phyloP scores from a whole-genome alignment of 2,888 invertebrate species.

The Camptogramma bilineatum region DNA sequence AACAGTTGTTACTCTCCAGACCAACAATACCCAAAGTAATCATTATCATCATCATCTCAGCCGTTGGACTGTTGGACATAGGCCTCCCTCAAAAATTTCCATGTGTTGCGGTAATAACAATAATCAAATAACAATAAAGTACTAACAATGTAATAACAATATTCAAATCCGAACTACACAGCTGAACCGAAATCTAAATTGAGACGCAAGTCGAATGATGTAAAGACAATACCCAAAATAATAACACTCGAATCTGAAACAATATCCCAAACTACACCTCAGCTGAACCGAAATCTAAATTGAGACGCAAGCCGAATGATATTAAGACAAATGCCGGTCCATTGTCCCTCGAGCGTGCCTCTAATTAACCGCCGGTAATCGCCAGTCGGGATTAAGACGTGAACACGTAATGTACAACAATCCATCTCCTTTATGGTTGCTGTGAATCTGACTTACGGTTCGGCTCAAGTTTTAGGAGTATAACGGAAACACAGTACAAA shows the following conservation, averaged over 20 bases:
- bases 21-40: too few species aligned
- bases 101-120: too few species aligned
- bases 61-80: too few species aligned
- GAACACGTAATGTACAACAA: conserved; percentile 73
- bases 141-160: too few species aligned
- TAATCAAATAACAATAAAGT: too few species aligned
- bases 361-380: conserved; percentile 80
- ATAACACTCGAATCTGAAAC: not conserved
- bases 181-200: not conserved
- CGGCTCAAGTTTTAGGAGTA: conserved; percentile 46
- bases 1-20: too few species aligned
- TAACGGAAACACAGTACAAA: too few species aligned
- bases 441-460: conserved; percentile 55
- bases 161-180: too few species aligned
- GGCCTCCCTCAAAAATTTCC: too few species aligned
- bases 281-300: conserved; percentile 38
- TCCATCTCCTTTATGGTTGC: conserved; percentile 77
- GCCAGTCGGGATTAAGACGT: conserved; percentile 76
- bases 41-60: too few species aligned
- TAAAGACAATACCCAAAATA: not conserved
- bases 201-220: not conserved
- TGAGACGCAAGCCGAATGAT: conserved; percentile 45
- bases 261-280: not conserved
- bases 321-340: conserved; percentile 61
- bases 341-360: conserved; percentile 70